A percentile compares a stretch with the other conserved stretches of the same genome.
Conservation (phyloP, 1,140 invertebrate species). For the Drosophila tsacasi region DNA sequence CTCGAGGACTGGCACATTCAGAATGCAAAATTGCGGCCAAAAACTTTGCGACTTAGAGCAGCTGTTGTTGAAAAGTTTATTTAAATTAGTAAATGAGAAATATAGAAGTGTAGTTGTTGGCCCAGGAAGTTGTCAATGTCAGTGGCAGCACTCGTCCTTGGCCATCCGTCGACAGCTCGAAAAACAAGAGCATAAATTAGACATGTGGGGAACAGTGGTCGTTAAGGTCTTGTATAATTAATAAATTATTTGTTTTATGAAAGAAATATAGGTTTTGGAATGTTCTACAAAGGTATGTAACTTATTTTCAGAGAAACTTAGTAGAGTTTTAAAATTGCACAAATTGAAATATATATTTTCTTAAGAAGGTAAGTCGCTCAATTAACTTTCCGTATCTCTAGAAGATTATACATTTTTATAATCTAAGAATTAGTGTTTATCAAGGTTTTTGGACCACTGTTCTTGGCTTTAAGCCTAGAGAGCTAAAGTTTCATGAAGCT, state of each 20-base stretch:
- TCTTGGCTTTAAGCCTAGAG: constrained; percentile 8
- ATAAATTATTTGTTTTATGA: not conserved
- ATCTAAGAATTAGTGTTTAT: no score
- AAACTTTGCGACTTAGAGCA: constrained; percentile 38
- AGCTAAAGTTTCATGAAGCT: constrained; percentile 58
- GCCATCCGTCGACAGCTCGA: constrained; percentile 43
- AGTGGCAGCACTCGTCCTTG: constrained; percentile 41
- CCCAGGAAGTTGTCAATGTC: constrained; percentile 75
- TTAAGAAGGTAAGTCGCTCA: not conserved
- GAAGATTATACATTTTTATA: not conserved
- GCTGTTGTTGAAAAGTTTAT: constrained; percentile 72
- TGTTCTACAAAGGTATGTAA: not conserved
- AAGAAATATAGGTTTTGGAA: not conserved
- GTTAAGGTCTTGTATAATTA: not conserved
- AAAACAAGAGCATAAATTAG: constrained; percentile 80
- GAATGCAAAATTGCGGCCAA: constrained; percentile 44
- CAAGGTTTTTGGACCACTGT: not conserved
- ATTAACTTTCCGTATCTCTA: not conserved
- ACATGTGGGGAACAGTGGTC: constrained; percentile 47
- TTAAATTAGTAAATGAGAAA: constrained; percentile 81
- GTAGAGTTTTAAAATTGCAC: not conserved
- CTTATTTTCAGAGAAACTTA: not conserved
- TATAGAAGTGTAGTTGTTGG: constrained; percentile 59
- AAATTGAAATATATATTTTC: not conserved
- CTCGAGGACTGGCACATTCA: constrained; percentile 42